Base-by-base conservation (phyloP, 1,140 invertebrate species). In the Drosophila virilis region DNA sequence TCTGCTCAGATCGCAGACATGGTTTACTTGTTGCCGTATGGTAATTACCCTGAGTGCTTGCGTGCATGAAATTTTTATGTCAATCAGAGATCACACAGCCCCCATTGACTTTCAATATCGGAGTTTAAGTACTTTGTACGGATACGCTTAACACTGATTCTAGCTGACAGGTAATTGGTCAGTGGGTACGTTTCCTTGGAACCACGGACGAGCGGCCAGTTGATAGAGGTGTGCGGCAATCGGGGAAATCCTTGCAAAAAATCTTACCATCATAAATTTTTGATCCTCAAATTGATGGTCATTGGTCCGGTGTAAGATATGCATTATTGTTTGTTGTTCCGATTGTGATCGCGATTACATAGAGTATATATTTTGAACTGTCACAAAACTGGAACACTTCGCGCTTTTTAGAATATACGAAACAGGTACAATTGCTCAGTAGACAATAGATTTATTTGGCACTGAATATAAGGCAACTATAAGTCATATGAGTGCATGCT, bases 221-320 rank as follows among this genome's bases (percentile, higher is more conserved):
- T 52, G 35, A 61, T 42, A 68, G 4, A 2, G 22, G 22, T 17
- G 17, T 17, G 1, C 17, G 17, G 17, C 1, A 17, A 17, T 17
- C 1, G 17, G 17, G 17, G 22, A 22, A 28, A 28, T 28, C 22
- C 22, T 28, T 5, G 22, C 22, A 28, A 5, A 5, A 5, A 28
- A 28, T 71, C 91, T 91, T 84, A 92, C 91, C 91, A 92, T 92
- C 90, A 92, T 92, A 73, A 92, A 92, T 68, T 92, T 92, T 65
- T 92, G 91, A 81, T 92, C 91, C 77, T 92, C 91, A 43, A 92
- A 92, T 65, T 92, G 91, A 64, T 92, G 91, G 48, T 92, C 91
- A 75, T 92, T 92, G 67, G 81, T 92, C 74, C 91, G 85, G 58
- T 92, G 91, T 74, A 92, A 75, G 55, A 92, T 92, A 77, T 92